A percentile compares a stretch with the other conserved stretches of the same genome.
Conservation (phyloP, 1,140 invertebrate genomes). For the Idris sp. region DNA sequence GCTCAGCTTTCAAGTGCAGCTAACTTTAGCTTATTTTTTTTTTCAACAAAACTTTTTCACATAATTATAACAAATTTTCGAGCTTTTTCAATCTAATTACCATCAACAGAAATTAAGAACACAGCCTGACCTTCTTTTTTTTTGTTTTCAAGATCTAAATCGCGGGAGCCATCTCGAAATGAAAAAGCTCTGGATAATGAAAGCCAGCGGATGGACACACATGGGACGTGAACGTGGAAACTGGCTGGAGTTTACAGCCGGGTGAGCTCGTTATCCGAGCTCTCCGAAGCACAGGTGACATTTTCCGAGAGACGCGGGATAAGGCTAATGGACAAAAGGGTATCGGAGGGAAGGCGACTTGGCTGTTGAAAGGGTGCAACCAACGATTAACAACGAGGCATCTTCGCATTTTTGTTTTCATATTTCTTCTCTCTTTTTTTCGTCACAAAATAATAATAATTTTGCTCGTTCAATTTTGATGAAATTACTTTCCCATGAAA, state of each 20-base stretch:
- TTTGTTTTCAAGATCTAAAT: constrained; percentile 32
- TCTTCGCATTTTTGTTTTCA: constrained; percentile 6
- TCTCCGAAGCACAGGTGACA: constrained; percentile 66
- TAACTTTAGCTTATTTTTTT: constrained; percentile 1
- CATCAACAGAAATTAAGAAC: constrained; percentile 20
- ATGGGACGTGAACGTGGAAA: constrained; percentile 43
- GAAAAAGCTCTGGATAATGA: constrained; percentile 36
- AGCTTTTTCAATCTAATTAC: constrained; percentile 25
- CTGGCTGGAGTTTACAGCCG: constrained; percentile 64
- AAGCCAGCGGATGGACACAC: constrained; percentile 48
- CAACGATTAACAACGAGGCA: constrained; percentile 73
- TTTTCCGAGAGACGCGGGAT: constrained; percentile 63
- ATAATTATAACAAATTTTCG: no score
- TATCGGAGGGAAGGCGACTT: constrained; percentile 67
- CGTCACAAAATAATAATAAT: constrained; percentile 39
- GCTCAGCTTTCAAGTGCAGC: no score
- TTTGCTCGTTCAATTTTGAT: constrained; percentile 42
- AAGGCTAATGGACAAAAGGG: constrained; percentile 73
- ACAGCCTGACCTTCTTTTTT: constrained; percentile 11
- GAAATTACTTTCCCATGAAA: constrained; percentile 43
- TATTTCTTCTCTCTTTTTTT: constrained; percentile 15
- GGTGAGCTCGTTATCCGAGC: constrained; percentile 65
- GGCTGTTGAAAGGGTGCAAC: constrained; percentile 72
- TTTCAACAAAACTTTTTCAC: background rate
- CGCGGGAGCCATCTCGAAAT: constrained; percentile 33